These are phyloP conservation scores for Aporophyla lueneburgensis DNA, from an alignment of 2,888 invertebrate species.

Conservation along the genomic window DNA sequence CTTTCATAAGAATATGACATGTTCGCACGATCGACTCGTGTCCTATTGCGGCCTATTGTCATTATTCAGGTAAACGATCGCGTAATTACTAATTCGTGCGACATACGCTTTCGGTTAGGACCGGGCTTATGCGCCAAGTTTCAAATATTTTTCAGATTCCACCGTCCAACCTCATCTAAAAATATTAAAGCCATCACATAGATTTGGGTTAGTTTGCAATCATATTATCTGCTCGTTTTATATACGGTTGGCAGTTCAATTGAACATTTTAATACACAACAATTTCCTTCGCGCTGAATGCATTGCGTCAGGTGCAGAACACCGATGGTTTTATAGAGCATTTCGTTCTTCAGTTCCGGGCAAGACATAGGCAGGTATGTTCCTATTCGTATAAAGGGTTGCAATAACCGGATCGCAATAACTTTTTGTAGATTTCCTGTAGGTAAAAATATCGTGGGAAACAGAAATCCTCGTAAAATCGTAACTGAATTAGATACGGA, in stretches of 20 bases:
- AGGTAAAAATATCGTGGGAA: slow-evolving; percentile 15
- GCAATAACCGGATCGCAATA: neutral
- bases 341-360: neutral
- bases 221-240: neutral
- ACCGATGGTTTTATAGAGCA: slow-evolving; percentile 3
- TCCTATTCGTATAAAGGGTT: neutral
- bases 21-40: too few relatives aligned
- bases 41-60: too few relatives aligned
- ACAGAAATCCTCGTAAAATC: slow-evolving; percentile 10
- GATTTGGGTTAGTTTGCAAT: neutral
- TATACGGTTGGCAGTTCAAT: neutral
- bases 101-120: too few relatives aligned
- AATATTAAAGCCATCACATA: neutral
- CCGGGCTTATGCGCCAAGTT: neutral
- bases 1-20: too few relatives aligned
- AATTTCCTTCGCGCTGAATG: slow-evolving; percentile 11
- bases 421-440: neutral
- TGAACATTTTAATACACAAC: slow-evolving; percentile 6
- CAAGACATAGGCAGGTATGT: neutral
- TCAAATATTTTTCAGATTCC: neutral
- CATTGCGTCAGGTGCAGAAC: slow-evolving; percentile 5
- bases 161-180: neutral
- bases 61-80: too few relatives aligned
- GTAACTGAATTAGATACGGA: slow-evolving; percentile 3
- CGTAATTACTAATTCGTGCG: too few relatives aligned